Evolutionary conservation across 2,888 invertebrate species (phyloP).

Genomic region (Dasysyrphus albostriatus): DNA sequence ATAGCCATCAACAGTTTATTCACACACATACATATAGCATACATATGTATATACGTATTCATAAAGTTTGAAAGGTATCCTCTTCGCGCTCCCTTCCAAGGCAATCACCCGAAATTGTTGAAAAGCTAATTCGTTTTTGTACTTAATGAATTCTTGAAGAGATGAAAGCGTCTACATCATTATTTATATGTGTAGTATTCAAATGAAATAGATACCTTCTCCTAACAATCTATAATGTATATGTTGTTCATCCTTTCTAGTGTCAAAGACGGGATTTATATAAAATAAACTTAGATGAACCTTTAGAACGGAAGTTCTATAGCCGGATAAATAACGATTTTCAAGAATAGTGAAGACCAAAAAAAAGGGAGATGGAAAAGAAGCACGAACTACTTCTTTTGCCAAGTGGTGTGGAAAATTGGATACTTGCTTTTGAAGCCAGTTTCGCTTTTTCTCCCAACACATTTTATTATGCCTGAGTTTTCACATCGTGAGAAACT

Average conservation of each 20-base stretch:
- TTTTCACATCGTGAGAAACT: conserved; percentile 19
- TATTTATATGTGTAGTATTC: conserved; percentile 42
- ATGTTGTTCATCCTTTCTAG: not conserved
- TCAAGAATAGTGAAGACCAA: conserved; percentile 34
- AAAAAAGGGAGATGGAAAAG: conserved; percentile 27
- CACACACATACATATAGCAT: not conserved
- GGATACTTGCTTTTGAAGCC: conserved; percentile 77
- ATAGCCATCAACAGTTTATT: not conserved
- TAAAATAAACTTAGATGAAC: conserved; percentile 46
- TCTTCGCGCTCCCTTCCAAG: not conserved
- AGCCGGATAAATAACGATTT: conserved; percentile 49
- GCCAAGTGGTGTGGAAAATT: conserved; percentile 81
- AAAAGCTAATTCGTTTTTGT: conserved; percentile 52
- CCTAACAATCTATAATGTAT: not conserved
- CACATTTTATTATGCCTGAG: conserved; percentile 16
- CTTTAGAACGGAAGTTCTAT: conserved; percentile 26
- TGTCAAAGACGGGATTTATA: conserved; percentile 16
- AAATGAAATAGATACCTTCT: conserved; percentile 27
- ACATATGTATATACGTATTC: not conserved
- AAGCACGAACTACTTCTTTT: conserved; percentile 81
- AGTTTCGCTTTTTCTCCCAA: not conserved
- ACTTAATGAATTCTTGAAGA: conserved; percentile 48
- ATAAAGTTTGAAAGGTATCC: not conserved
- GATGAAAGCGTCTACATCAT: conserved; percentile 34
- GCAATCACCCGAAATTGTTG: conserved; percentile 5